Evolutionary conservation across 2,888 invertebrate genomes (phyloP), one percentile per base, ranked within the genome.

Genomic region (Meiosimyza platycephala): DNA sequence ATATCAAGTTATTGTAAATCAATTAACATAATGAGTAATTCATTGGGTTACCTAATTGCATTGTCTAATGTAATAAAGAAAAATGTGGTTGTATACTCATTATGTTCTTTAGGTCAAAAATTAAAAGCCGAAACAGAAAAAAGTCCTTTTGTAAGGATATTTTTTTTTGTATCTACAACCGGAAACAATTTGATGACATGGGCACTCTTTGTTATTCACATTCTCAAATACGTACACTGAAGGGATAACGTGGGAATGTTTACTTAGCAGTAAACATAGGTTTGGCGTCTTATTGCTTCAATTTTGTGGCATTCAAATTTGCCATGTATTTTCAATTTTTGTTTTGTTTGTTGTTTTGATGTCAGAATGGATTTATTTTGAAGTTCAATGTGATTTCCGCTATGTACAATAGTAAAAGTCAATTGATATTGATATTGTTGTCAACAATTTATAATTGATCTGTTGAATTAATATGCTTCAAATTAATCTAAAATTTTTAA

Each of bases 11-110:
- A 55, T 55, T 55, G 55, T 55, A n/a, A 18, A 22, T 55, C 55
- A 55, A 55, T 55, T 18, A 55, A 55, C 18, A 18, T 55, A 55
- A 55, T 55, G 55, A 55, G 55, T 55, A 18, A 55, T 55, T n/a
- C 55, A 55, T 22, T 2, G 28, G 2, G 11, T 9, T 18, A 2
- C 55, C 55, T 16, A 22, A 55, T 55, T n/a, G 18, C 22, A 18
- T 55, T 55, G 11, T 55, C 55, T 55, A 18, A 18, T n/a, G 13
- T 12, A 22, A 13, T 55, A 5, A 11, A 12, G 18, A 28, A 55
- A 55, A 22, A 16, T 9, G 28, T 55, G 55, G 6, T 5, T 55
- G 18, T 55, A 1, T 5, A 7, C 2, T 40, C 40, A 6, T 40
- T 55, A 12, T 6, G 55, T 13, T 28, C 9, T 12, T 55, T 12